Evolutionary conservation across 2,113 vertebrate genomes (phyloP), one percentile per base, ranked within the genome.

Genomic region (Nansenia antarctica): DNA sequence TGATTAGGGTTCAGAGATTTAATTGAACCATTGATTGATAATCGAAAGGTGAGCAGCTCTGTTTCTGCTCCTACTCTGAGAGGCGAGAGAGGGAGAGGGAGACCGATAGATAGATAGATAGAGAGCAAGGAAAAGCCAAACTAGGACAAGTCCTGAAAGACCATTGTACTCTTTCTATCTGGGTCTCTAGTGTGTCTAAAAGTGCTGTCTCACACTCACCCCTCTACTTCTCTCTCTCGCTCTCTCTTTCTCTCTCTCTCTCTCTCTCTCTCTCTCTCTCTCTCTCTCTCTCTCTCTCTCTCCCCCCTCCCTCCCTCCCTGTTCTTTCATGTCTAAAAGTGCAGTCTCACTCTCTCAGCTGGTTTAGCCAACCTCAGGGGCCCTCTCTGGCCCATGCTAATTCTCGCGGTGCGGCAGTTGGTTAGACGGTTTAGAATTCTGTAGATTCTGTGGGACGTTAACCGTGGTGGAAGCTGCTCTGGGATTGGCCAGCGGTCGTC

Each of bases 101-200:
- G 60, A 14, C 12, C 12, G 3, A 57, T 9, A 29, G 54, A 11
- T 6, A 27, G 54, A 37, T 58, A 67, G 65, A 69, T 67, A 74
- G 62, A 3, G 64, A 75, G 12, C 42, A 5, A 3, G 42, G n/a
- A 45, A 5, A 45, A 45, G 68, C 72, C 66, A 66, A 90, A 86
- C 82, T 89, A 79, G 89, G 86, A 81, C 86, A 86, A 70, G 83
- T 86, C 86, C 87, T 89, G 70, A 85, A 85, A 88, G 88, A 87
- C 85, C 81, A 82, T 81, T 88, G 84, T 82, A 69, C 85, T 85
- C 76, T 52, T 74, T 69, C 76, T 65, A 58, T 57, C 45, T 62
- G 20, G 47, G 60, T 80, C 86, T 85, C 85, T 39, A 14, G 82
- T 81, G 86, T 81, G 86, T 86, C 82, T 37, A 79, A 81, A 89